Conservation (phyloP, 2,888 invertebrate genomes). For the Dione vanillae region DNA sequence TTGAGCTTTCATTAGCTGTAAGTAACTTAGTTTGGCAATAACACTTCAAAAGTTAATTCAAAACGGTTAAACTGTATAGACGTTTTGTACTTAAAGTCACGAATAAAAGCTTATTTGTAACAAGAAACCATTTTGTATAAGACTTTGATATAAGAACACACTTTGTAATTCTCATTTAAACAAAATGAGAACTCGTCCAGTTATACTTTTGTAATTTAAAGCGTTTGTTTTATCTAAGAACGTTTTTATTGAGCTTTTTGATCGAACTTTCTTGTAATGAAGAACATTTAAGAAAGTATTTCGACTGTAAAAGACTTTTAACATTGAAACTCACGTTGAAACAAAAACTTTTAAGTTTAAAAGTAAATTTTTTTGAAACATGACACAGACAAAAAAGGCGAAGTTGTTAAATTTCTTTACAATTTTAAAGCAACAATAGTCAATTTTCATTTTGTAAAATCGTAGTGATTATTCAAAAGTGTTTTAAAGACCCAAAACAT, state of each 20-base stretch:
- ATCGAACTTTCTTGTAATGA: constrained; percentile 7
- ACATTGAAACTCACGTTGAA: constrained; percentile 15
- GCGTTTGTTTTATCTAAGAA: neutral
- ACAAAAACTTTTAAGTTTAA: constrained; percentile 18
- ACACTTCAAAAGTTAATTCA: constrained; percentile 3
- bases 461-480: too few relatives aligned
- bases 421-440: constrained; percentile 1
- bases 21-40: neutral
- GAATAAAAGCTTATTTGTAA: neutral
- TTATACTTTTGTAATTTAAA: neutral
- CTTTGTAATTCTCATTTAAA: neutral
- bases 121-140: neutral
- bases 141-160: neutral
- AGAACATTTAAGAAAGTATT: constrained; percentile 8
- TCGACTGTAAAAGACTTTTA: constrained; percentile 12
- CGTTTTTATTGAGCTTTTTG: constrained; percentile 5
- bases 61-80: neutral
- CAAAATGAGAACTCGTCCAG: neutral
- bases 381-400: neutral
- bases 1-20: neutral
- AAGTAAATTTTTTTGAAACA: constrained; percentile 1
- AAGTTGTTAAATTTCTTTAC: constrained; percentile 2
- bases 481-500: too few relatives aligned
- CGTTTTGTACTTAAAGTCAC: neutral
- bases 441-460: neutral